A percentile compares a stretch with the other conserved stretches of the same genome.
These are phyloP conservation scores for Galbula dea DNA, from an alignment of 2,113 vertebrate species.

Conservation along the genomic window DNA sequence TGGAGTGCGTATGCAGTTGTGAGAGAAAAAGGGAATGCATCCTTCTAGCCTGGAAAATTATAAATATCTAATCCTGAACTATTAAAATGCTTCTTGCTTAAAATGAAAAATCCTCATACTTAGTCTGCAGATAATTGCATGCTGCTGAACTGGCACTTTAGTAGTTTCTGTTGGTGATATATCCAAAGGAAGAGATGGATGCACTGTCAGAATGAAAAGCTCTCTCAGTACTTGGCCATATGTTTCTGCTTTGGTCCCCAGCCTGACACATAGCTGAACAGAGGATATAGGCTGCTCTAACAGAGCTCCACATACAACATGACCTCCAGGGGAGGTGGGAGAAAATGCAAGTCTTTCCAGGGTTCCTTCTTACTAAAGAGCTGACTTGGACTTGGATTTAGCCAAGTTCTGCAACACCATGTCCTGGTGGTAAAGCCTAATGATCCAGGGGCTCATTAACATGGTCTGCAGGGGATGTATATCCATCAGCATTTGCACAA, in stretches of 20 bases:
- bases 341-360: not conserved
- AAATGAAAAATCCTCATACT: not conserved
- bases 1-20: not conserved
- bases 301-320: not conserved
- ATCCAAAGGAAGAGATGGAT: constrained; percentile 22
- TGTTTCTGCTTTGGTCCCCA: constrained; percentile 46
- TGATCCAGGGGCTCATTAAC: not conserved
- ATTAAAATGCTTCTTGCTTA: not conserved
- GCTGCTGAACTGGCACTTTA: not conserved
- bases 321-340: not conserved
- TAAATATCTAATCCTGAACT: not conserved
- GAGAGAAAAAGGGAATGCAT: not conserved
- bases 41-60: not conserved
- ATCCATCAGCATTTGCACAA: not conserved
- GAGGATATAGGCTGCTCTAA: not conserved
- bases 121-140: constrained; percentile 27
- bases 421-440: not conserved
- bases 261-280: not conserved
- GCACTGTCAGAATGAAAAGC: constrained; percentile 21
- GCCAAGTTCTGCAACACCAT: not conserved
- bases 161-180: not conserved
- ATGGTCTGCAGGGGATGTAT: not conserved
- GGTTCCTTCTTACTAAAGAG: not conserved
- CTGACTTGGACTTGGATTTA: not conserved
- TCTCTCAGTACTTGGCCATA: not conserved